These are phyloP conservation scores for Xylocampa areola DNA, from an alignment of 2,888 invertebrate genomes.

Conservation along the genomic window DNA sequence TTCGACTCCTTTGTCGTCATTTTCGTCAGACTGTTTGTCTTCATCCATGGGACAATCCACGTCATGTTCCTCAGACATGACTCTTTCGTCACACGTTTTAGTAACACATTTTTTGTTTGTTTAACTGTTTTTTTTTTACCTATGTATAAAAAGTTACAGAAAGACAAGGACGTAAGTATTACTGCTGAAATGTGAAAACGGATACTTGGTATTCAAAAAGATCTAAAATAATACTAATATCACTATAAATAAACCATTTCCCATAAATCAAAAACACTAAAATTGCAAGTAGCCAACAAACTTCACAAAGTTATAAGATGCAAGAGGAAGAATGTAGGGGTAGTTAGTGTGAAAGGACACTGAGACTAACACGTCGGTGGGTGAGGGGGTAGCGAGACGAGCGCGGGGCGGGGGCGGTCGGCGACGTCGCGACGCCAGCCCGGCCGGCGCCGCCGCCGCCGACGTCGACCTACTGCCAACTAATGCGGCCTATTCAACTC, in stretches of 20 bases:
- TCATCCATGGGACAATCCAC: slow-evolving; percentile 69
- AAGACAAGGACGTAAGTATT: not conserved
- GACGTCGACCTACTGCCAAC: slow-evolving; percentile 68
- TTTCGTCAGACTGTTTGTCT: slow-evolving; percentile 61
- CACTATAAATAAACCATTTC: slow-evolving; percentile 3
- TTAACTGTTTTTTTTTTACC: slow-evolving; percentile 16
- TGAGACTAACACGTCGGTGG: slow-evolving; percentile 59
- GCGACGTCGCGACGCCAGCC: slow-evolving; percentile 88
- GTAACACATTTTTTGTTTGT: slow-evolving; percentile 50
- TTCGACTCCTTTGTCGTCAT: slow-evolving; percentile 54
- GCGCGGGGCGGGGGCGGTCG: slow-evolving; percentile 59
- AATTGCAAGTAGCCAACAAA: slow-evolving; percentile 22
- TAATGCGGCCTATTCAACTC: slow-evolving; percentile 63
- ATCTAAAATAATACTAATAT: not conserved
- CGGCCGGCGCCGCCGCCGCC: slow-evolving; percentile 77
- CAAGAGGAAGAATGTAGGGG: slow-evolving; percentile 44
- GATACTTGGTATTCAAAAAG: no score
- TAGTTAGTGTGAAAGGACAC: slow-evolving; percentile 55
- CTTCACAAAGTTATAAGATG: slow-evolving; percentile 37
- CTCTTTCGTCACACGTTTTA: slow-evolving; percentile 62
- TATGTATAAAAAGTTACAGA: not conserved
- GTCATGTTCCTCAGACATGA: slow-evolving; percentile 85
- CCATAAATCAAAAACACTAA: slow-evolving; percentile 4
- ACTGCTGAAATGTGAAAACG: not conserved
- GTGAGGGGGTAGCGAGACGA: slow-evolving; percentile 52